These are phyloP conservation scores for Prunella strophiata DNA, from an alignment of 2,797 vertebrate genomes.

Conservation along the genomic window DNA sequence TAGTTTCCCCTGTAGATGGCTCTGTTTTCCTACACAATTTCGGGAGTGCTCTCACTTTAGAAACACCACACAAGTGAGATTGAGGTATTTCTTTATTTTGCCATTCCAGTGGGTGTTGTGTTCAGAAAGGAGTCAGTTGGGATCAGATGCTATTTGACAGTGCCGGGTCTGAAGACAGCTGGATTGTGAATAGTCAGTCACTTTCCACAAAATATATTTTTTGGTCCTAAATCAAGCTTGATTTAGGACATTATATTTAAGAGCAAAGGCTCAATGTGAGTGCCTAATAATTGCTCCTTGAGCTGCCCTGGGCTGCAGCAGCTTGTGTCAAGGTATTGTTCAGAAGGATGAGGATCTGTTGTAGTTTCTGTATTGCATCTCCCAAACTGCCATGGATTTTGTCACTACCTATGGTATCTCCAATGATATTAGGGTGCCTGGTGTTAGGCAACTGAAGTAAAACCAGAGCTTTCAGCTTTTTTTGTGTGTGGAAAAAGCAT, in stretches of 20 bases:
- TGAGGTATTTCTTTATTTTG: neutral
- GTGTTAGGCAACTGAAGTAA: neutral
- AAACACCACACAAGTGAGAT: neutral
- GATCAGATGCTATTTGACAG: neutral
- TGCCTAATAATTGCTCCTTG: neutral
- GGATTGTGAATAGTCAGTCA: neutral
- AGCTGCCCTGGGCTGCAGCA: neutral
- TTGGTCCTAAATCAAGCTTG: neutral
- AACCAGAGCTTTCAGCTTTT: neutral
- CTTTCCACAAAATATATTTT: neutral
- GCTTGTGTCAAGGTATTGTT: neutral
- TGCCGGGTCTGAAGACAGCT: accelerated
- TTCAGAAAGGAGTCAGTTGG: neutral
- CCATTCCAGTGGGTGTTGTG: neutral
- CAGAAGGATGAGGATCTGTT: neutral
- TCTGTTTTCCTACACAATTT: constrained; percentile 58
- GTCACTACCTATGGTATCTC: neutral
- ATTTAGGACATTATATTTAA: neutral
- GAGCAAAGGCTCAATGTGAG: neutral
- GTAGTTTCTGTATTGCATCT: accelerated
- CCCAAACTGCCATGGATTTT: neutral
- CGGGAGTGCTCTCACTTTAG: neutral
- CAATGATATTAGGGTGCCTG: neutral
- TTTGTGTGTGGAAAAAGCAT: neutral
- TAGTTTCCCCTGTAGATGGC: constrained; percentile 64